Percentiles rank a stretch among this genome's conserved stretches.
Evolutionary conservation across 2,888 invertebrate genomes (phyloP).

Genomic region (Deilephila elpenor): DNA sequence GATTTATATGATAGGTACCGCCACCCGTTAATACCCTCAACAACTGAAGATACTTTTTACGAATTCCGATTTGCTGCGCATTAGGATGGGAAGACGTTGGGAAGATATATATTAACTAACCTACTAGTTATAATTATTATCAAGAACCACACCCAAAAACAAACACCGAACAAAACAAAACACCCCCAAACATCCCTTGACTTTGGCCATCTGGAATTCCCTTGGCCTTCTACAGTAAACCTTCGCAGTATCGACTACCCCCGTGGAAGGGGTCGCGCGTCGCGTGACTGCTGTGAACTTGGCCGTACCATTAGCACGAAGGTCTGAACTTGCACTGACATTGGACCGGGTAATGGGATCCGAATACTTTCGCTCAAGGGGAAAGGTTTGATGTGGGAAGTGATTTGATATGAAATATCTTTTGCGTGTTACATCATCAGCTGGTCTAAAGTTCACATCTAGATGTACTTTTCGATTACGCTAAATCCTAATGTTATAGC

Average conservation of each 20-base stretch:
- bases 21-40: no score
- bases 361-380: constrained; percentile 17
- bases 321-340: constrained; percentile 59
- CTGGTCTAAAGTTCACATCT: no score
- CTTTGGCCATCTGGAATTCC: constrained; percentile 12
- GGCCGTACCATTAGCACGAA: constrained; percentile 46
- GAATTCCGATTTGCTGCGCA: no score
- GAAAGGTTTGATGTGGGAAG: background rate
- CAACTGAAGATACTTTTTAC: no score
- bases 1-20: no score
- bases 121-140: no score
- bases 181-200: constrained; percentile 1
- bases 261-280: constrained; percentile 6
- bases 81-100: no score
- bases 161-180: background rate
- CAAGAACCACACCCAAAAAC: no score
- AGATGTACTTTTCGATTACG: no score
- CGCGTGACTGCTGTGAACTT: constrained; percentile 39
- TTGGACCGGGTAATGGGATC: constrained; percentile 8
- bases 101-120: no score
- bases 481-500: no score
- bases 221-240: constrained; percentile 21
- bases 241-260: constrained; percentile 22
- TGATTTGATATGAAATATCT: background rate
- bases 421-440: no score